Percentiles rank a stretch among this genome's conserved stretches.
These are phyloP conservation scores for Lichenostomus cassidix DNA, from an alignment of 2,113 vertebrate genomes.

Conservation along the genomic window DNA sequence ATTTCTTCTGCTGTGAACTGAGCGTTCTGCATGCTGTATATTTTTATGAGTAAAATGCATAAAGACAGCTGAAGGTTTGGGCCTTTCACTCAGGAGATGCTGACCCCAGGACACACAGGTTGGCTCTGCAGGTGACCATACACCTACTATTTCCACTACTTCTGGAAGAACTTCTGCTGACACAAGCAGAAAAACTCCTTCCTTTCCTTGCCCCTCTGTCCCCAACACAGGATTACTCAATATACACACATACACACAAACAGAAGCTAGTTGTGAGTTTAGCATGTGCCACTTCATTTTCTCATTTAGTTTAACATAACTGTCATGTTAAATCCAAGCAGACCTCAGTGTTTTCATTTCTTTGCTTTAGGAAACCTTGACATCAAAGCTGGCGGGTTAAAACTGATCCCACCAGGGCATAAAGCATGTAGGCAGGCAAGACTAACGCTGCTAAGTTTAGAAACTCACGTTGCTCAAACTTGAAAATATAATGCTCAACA, in stretches of 20 bases:
- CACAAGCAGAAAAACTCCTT: not conserved
- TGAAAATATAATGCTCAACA: not conserved
- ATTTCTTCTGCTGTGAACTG: not conserved
- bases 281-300: not conserved
- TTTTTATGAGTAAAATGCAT: not conserved
- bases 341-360: not conserved
- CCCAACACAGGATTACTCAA: not conserved
- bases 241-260: not conserved
- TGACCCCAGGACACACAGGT: not conserved
- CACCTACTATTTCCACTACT: not conserved
- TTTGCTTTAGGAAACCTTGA: slow-evolving; percentile 24
- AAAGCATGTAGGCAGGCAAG: not conserved
- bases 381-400: slow-evolving; percentile 7
- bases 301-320: slow-evolving; percentile 4
- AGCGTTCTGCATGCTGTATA: not conserved
- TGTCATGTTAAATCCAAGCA: slow-evolving; percentile 34
- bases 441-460: slow-evolving; percentile 30
- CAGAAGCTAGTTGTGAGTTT: not conserved
- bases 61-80: not conserved
- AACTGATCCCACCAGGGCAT: not conserved
- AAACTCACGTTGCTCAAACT: not conserved
- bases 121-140: not conserved
- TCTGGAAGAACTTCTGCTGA: slow-evolving; percentile 13
- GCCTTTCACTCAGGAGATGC: not conserved
- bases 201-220: not conserved